Conservation (phyloP, 1,140 invertebrate genomes). For the Orchestia grillus region DNA sequence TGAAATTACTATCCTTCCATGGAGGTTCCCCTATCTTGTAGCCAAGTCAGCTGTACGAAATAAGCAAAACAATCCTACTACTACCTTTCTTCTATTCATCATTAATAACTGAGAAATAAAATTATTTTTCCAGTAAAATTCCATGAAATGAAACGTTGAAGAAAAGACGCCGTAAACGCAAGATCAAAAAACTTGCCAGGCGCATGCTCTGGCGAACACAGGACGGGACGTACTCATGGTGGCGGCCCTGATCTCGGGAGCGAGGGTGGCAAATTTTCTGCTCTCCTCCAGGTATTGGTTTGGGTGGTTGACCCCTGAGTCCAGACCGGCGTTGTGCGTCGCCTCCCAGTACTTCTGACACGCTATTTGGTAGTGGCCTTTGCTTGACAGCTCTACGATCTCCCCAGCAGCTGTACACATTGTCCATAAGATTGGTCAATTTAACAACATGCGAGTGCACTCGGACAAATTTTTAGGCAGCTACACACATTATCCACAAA, state of each 20-base stretch:
- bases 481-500: too few species aligned
- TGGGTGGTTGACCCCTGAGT: slow-evolving; percentile 57
- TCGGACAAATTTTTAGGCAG: too few species aligned
- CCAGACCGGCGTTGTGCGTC: slow-evolving; percentile 27
- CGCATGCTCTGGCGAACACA: not conserved
- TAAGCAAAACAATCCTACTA: not conserved
- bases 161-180: not conserved
- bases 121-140: not conserved
- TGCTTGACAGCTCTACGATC: slow-evolving; percentile 50
- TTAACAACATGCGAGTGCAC: too few species aligned
- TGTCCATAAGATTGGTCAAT: not conserved
- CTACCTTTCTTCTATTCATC: not conserved
- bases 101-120: not conserved
- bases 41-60: not conserved
- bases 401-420: slow-evolving; percentile 27
- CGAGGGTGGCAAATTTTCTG: slow-evolving; percentile 4
- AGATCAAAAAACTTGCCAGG: not conserved
- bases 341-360: slow-evolving; percentile 59
- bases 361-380: slow-evolving; percentile 59
- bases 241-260: not conserved
- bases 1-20: too few species aligned
- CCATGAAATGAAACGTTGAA: not conserved
- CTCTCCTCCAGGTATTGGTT: slow-evolving; percentile 61
- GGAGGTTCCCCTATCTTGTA: too few species aligned
- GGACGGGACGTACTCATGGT: not conserved